These are phyloP conservation scores for Anomalospiza imberbis DNA, from an alignment of 2,797 vertebrate genomes.

Conservation along the genomic window DNA sequence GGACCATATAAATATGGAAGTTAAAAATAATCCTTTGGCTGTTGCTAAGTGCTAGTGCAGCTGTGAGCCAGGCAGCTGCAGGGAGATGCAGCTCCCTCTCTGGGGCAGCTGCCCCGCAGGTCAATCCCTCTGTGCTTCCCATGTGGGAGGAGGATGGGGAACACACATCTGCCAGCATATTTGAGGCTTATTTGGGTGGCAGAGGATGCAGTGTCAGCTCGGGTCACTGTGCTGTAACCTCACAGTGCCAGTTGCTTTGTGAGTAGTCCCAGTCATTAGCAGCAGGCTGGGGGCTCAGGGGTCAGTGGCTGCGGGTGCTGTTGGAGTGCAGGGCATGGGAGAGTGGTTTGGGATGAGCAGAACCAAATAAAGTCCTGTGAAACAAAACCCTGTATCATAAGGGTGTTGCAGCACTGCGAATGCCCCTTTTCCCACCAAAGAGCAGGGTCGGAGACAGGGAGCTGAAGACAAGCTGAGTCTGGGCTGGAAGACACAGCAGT, in stretches of 20 bases:
- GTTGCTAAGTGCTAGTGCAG: not conserved
- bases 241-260: not conserved
- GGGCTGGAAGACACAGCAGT: not conserved
- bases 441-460: not conserved
- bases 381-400: not conserved
- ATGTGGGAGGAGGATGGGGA: not conserved
- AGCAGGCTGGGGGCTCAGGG: not conserved
- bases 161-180: not conserved
- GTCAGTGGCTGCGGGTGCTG: fast-evolving
- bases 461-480: not conserved
- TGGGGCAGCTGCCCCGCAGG: fast-evolving
- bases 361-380: not conserved
- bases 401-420: not conserved
- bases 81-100: not conserved
- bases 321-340: not conserved
- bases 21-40: not conserved
- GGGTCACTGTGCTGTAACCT: not conserved
- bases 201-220: not conserved
- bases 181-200: not conserved
- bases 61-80: not conserved
- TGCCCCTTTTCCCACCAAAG: not conserved
- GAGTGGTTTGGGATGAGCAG: not conserved
- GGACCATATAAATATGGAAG: not conserved
- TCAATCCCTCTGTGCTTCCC: not conserved
- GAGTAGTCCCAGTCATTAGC: not conserved